Conservation (phyloP, 2,888 invertebrate genomes). For the Eucriotettix oculatus region DNA sequence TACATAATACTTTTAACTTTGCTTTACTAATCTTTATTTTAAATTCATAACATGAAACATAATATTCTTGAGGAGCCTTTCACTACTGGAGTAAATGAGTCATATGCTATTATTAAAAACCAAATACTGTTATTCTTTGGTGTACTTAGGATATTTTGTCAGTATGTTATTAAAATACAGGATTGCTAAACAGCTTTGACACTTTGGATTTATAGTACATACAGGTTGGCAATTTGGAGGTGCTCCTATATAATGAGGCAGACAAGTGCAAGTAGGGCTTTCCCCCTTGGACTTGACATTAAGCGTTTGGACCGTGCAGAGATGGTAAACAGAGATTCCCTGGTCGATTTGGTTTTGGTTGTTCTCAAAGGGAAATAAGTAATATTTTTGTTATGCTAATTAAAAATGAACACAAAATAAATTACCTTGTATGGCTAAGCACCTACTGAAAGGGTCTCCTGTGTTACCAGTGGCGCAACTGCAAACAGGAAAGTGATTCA, state of each 20-base stretch:
- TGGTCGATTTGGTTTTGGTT: background rate
- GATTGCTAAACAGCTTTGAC: slow-evolving; percentile 40
- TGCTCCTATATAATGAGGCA: slow-evolving; percentile 15
- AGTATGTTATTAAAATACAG: too few relatives aligned
- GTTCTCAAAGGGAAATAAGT: too few relatives aligned
- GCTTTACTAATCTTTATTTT: too few relatives aligned
- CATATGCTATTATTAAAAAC: too few relatives aligned
- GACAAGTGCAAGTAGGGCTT: slow-evolving; percentile 25
- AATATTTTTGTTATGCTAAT: too few relatives aligned
- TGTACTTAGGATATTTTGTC: too few relatives aligned
- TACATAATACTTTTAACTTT: too few relatives aligned
- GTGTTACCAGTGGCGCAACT: slow-evolving; percentile 32
- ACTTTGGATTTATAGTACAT: slow-evolving; percentile 57
- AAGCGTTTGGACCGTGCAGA: slow-evolving; percentile 64
- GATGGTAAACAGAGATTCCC: slow-evolving; percentile 18
- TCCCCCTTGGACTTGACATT: slow-evolving; percentile 62
- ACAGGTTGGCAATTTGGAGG: slow-evolving; percentile 46
- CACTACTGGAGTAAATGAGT: too few relatives aligned
- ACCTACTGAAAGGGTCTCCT: slow-evolving; percentile 59
- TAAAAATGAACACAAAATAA: background rate
- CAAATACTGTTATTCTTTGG: too few relatives aligned
- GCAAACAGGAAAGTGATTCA: slow-evolving; percentile 13
- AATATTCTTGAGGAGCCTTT: too few relatives aligned
- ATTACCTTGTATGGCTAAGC: slow-evolving; percentile 28
- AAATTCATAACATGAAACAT: too few relatives aligned